Conservation (phyloP, 2,797 vertebrate species). For the Argyrosomus regius region DNA sequence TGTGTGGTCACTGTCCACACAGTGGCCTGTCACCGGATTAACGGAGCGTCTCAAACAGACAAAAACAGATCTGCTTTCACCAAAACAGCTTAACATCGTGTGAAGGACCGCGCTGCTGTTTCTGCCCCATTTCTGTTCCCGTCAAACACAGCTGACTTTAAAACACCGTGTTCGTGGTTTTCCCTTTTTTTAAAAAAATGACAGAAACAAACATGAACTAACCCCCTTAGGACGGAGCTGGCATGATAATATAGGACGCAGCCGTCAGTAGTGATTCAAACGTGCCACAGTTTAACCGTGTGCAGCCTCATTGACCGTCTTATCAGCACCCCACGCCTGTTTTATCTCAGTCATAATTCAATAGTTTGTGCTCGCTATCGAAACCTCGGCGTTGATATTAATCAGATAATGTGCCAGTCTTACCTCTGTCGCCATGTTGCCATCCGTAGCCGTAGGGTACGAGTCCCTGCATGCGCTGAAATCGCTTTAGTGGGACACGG, state of each 20-base stretch:
- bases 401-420: conserved; percentile 47
- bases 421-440: conserved; percentile 91
- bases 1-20: conserved; percentile 35
- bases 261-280: conserved; percentile 12
- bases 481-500: conserved; percentile 76
- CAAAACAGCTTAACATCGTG: conserved; percentile 57
- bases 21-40: conserved; percentile 71
- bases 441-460: conserved; percentile 78
- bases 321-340: neutral
- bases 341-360: neutral
- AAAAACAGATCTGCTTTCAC: conserved; percentile 65
- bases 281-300: conserved; percentile 29
- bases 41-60: conserved; percentile 56
- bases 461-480: conserved; percentile 73
- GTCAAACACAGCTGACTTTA: conserved; percentile 15
- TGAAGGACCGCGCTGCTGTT: conserved; percentile 19
- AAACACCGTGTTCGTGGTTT: neutral
- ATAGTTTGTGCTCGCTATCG: rapidly evolving
- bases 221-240: neutral
- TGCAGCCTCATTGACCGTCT: conserved; percentile 20
- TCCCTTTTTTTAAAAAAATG: neutral
- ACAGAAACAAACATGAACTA: too few species aligned
- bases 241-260: conserved; percentile 55
- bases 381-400: neutral
- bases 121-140: conserved; percentile 37